Evolutionary conservation across 2,113 vertebrate genomes (phyloP).

Genomic region (Tringa solitaria): DNA sequence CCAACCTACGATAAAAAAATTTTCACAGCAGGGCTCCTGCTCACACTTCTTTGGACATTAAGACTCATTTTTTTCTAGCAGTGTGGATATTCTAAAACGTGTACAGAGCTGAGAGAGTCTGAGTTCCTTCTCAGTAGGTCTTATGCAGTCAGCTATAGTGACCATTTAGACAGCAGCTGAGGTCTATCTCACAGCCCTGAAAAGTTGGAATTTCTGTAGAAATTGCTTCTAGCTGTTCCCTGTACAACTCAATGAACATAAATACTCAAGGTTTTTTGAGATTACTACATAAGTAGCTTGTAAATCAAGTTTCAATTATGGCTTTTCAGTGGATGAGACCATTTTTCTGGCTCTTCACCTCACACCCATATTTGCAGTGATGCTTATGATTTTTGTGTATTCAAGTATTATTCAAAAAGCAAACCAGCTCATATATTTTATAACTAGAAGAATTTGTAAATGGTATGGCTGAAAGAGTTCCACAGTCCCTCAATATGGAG

Average conservation of each 20-base stretch:
- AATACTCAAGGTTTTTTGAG: not conserved
- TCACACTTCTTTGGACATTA: conserved; percentile 29
- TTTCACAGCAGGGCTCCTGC: conserved; percentile 50
- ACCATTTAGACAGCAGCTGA: not conserved
- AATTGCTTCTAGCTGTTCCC: not conserved
- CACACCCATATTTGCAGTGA: not conserved
- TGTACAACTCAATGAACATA: not conserved
- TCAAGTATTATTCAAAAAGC: not conserved
- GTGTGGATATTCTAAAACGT: conserved; percentile 21
- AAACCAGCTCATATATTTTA: not conserved
- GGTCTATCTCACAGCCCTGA: not conserved
- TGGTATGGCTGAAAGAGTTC: not conserved
- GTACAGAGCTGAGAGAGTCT: not conserved
- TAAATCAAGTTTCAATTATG: not conserved
- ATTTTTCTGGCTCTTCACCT: not conserved
- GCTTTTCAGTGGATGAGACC: not conserved
- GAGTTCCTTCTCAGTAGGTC: not conserved
- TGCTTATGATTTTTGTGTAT: not conserved
- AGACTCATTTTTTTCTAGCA: conserved; percentile 28
- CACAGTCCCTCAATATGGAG: not conserved
- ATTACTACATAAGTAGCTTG: not conserved
- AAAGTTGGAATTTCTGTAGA: not conserved
- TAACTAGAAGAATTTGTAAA: not conserved
- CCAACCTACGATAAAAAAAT: conserved; percentile 19
- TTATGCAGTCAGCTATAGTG: not conserved